Conservation (phyloP, 2,888 invertebrate species). For the Copidosoma aretas region DNA sequence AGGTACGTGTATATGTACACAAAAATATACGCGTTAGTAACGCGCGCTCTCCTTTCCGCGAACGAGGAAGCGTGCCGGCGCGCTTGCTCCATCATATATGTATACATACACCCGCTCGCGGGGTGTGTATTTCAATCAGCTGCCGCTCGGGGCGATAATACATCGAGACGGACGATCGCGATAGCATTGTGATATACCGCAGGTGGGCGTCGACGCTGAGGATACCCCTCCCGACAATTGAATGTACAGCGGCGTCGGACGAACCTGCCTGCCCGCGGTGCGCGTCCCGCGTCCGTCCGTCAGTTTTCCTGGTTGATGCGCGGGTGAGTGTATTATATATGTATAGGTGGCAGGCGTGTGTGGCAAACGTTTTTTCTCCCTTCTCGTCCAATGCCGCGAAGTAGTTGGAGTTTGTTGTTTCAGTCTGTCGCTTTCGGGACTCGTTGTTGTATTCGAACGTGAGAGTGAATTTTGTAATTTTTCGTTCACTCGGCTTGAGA, state of each 20-base stretch:
- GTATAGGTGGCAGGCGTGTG: background rate
- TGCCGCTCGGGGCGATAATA: background rate
- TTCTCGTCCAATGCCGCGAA: background rate
- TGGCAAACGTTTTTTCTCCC: background rate
- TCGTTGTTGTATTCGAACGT: no score
- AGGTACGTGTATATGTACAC: no score
- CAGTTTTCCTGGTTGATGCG: no score
- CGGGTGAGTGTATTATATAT: no score
- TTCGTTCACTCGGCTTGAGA: no score
- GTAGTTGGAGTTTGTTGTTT: no score
- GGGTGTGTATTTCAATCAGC: slow-evolving; percentile 37
- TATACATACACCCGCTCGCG: background rate
- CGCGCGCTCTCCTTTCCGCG: slow-evolving; percentile 18
- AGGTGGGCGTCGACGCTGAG: slow-evolving; percentile 20
- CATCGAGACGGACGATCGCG: slow-evolving; percentile 37
- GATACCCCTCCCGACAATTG: slow-evolving; percentile 20
- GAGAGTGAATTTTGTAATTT: no score
- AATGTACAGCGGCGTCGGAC: slow-evolving; percentile 9
- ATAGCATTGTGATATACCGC: slow-evolving; percentile 42
- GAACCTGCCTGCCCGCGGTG: no score
- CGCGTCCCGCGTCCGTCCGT: no score
- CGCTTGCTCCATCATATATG: no score
- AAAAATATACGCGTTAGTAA: no score
- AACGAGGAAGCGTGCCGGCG: slow-evolving; percentile 34
- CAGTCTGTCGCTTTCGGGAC: no score